Base-by-base conservation (phyloP, 2,888 invertebrate genomes). In the Thelaira solivaga region DNA sequence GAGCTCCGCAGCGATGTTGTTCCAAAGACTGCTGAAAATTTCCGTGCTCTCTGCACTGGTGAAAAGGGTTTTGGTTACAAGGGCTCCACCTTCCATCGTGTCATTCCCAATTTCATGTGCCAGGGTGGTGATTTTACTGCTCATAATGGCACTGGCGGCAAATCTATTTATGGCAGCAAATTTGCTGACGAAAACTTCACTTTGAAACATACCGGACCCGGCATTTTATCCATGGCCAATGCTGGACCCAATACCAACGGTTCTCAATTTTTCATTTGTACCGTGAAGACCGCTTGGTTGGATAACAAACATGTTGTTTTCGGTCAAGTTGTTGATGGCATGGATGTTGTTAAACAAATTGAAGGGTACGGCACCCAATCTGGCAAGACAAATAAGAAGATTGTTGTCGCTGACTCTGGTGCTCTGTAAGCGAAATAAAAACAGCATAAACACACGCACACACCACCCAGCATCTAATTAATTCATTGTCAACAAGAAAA, bases 181-280 rank as follows among this genome's bases (percentile, higher is more conserved):
- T 99, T 99, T 90, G 93, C 92, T 57, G 99, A 99, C 89, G 99
- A 99, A 91, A 98, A 99, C 93, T 99, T 99, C 91, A 91, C 92
- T 82, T 91, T 98, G 90, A 97, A 96, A 91, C 99, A 99, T 91
- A 95, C 95, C 67, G 97, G 96, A 80, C 93, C 96, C 76, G 98
- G 97, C 86, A 92, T 94, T 64, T 91, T 98, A 87, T 98, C 98
- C 18, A 98, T 98, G 98, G 98, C 98, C 51, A 98, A 98, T 85
- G 97, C 97, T 86, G 98, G 98, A 20, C 94, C 96, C 98, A 99
- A n/a, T n/a, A n/a, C n/a, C n/a, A n/a, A n/a, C n/a, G n/a, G n/a
- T n/a, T n/a, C n/a, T n/a, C n/a, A n/a, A 90, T 99, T 98, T 91
- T 99, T 99, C 90, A 93, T 99, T 84, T 97, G 97, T 80, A 96